Conservation (phyloP, 2,888 invertebrate genomes). For the Rhingia rostrata region DNA sequence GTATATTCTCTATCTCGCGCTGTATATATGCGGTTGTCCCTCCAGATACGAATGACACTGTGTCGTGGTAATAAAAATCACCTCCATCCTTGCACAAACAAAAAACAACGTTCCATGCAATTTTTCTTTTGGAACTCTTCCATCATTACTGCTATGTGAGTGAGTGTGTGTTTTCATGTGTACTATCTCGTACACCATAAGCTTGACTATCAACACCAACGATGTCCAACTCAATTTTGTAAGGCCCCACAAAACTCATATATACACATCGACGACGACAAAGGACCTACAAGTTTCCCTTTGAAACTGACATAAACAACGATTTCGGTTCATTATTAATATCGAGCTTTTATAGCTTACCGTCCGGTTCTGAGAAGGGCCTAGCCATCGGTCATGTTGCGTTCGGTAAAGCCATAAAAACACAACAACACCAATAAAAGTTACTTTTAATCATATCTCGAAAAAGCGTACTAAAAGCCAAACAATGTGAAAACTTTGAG, state of each 20-base stretch:
- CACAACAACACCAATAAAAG: conserved; percentile 73
- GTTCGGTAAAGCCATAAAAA: conserved; percentile 65
- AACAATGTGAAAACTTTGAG: conserved; percentile 66
- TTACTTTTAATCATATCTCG: conserved; percentile 73
- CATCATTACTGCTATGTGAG: conserved; percentile 51
- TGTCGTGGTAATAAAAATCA: conserved; percentile 58
- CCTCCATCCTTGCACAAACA: conserved; percentile 23
- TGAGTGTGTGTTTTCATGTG: too few species aligned
- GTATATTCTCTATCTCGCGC: conserved; percentile 9
- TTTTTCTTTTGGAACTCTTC: conserved; percentile 68
- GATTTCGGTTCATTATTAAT: conserved; percentile 73
- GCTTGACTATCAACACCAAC: conserved; percentile 48
- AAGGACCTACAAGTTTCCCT: conserved; percentile 48
- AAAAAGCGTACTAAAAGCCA: conserved; percentile 60
- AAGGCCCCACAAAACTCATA: neutral
- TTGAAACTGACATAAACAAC: conserved; percentile 64
- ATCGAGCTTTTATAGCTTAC: conserved; percentile 71
- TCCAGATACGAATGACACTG: conserved; percentile 60
- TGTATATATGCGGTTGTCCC: conserved; percentile 34
- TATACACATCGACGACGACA: neutral
- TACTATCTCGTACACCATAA: conserved; percentile 24
- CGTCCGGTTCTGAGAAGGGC: conserved; percentile 41
- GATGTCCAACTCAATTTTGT: conserved; percentile 34
- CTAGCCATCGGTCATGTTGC: conserved; percentile 39
- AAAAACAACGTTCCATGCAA: conserved; percentile 55